A percentile compares a stretch with the other conserved stretches of the same genome.
Conservation (phyloP, 2,113 vertebrate genomes). For the Dipodomys merriami region DNA sequence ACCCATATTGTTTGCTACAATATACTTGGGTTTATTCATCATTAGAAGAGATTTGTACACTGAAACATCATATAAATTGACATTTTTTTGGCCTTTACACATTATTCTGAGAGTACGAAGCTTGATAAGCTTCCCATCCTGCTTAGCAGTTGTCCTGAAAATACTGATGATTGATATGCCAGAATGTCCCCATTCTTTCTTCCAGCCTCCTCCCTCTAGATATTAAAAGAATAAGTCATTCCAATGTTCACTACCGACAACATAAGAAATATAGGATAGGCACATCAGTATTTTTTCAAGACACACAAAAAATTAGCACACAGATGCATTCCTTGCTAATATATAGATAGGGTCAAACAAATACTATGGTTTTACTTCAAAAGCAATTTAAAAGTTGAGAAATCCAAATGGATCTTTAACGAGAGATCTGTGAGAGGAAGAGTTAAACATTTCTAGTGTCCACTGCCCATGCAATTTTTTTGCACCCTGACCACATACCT, state of each 20-base stretch:
- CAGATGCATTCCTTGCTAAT: neutral
- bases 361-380: neutral
- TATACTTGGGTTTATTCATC: neutral
- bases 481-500: neutral
- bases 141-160: neutral
- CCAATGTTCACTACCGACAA: neutral
- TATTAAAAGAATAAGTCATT: neutral
- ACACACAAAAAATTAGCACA: neutral
- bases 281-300: neutral
- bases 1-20: neutral
- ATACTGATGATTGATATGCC: neutral
- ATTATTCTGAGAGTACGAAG: neutral
- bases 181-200: neutral
- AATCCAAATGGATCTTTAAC: neutral
- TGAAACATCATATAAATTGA: neutral
- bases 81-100: neutral
- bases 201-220: neutral
- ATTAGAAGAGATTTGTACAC: neutral
- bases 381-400: neutral
- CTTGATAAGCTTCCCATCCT: neutral
- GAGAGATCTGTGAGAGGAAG: neutral
- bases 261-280: neutral
- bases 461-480: neutral
- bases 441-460: neutral
- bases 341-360: neutral